These are phyloP conservation scores for Colossoma macropomum DNA, from an alignment of 2,113 vertebrate species.

Conservation along the genomic window DNA sequence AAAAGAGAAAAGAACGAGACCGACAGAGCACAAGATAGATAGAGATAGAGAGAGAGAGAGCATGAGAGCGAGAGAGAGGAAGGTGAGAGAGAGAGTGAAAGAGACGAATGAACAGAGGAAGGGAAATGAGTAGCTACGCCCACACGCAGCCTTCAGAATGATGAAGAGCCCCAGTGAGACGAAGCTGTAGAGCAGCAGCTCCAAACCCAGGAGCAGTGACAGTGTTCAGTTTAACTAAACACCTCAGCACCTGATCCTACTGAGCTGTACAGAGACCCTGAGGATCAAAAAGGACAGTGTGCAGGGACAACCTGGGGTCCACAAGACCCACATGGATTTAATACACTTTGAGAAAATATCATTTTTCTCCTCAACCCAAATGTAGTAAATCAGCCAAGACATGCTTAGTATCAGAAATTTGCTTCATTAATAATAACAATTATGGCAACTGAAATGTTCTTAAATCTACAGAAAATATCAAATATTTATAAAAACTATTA, in stretches of 20 bases:
- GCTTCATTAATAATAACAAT: no score
- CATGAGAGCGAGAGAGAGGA: background rate
- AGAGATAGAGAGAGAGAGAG: background rate
- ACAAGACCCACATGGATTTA: no score
- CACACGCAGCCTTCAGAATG: background rate
- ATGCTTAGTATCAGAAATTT: no score
- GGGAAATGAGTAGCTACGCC: background rate
- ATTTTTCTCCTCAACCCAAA: no score
- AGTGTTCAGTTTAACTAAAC: background rate
- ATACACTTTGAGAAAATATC: no score
- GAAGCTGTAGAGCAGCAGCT: background rate
- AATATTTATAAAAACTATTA: no score
- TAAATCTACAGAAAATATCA: no score
- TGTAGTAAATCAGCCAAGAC: no score
- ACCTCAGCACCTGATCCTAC: background rate
- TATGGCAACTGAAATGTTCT: no score
- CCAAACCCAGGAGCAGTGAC: background rate
- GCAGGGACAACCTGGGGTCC: background rate
- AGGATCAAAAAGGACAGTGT: background rate
- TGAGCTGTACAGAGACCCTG: background rate
- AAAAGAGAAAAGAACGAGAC: background rate
- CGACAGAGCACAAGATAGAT: background rate
- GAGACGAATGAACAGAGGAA: background rate
- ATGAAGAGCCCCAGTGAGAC: conserved; percentile 7
- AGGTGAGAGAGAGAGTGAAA: background rate